Conservation (phyloP, 2,113 vertebrate genomes). For the Mungos mungo region DNA sequence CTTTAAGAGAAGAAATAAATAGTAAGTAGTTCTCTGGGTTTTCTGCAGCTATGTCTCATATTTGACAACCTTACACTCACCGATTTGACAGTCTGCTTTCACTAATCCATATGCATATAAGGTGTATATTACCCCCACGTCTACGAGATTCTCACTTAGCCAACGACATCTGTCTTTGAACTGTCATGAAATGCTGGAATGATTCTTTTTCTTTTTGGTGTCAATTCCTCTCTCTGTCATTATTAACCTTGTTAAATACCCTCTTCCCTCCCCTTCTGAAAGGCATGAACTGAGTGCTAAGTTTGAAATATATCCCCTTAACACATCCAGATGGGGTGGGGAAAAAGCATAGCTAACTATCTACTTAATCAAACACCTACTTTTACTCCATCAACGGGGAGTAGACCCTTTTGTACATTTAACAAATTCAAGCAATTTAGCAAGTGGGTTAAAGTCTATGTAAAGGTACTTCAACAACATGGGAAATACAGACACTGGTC, state of each 20-base stretch:
- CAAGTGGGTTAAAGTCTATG: conserved; percentile 74
- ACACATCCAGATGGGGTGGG: conserved; percentile 53
- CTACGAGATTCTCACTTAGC: conserved; percentile 78
- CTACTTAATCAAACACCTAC: conserved; percentile 77
- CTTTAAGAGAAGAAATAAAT: conserved; percentile 68
- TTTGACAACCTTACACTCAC: conserved; percentile 70
- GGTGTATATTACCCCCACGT: conserved; percentile 77
- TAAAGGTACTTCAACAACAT: conserved; percentile 77
- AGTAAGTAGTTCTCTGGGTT: conserved; percentile 69
- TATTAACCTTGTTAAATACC: conserved; percentile 78
- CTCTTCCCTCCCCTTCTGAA: conserved; percentile 74
- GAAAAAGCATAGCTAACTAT: conserved; percentile 46
- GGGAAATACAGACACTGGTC: conserved; percentile 80
- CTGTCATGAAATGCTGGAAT: conserved; percentile 78
- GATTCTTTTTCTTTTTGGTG: conserved; percentile 82
- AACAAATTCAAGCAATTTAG: conserved; percentile 82
- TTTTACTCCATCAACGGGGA: conserved; percentile 75
- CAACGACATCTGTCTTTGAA: conserved; percentile 81
- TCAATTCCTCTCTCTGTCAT: conserved; percentile 83
- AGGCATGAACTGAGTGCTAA: conserved; percentile 77
- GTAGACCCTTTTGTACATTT: conserved; percentile 75
- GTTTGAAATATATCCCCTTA: conserved; percentile 71
- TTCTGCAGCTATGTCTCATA: conserved; percentile 67
- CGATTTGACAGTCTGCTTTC: conserved; percentile 78
- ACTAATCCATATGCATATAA: conserved; percentile 81